A percentile compares a stretch with the other conserved stretches of the same genome.
These are phyloP conservation scores for Falcaria lacertinaria DNA, from an alignment of 2,888 invertebrate species.

Conservation along the genomic window DNA sequence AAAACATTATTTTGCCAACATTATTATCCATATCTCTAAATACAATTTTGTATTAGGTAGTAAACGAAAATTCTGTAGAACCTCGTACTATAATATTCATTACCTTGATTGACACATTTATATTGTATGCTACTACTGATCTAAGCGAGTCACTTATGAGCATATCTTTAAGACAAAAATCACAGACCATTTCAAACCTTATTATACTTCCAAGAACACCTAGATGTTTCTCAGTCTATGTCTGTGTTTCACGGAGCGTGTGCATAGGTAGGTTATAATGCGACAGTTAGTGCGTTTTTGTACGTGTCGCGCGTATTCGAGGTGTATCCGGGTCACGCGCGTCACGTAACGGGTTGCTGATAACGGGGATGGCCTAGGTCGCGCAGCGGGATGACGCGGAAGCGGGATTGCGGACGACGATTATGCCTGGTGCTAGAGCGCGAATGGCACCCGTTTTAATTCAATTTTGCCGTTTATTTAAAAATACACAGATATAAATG, in stretches of 20 bases:
- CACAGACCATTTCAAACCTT: too few species aligned
- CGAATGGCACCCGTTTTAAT: background rate
- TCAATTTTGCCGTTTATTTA: background rate
- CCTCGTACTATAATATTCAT: too few species aligned
- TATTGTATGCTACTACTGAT: too few species aligned
- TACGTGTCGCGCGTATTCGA: slow-evolving; percentile 36
- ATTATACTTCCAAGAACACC: too few species aligned
- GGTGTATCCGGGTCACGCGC: slow-evolving; percentile 72
- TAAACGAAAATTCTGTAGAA: too few species aligned
- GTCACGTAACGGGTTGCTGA: slow-evolving; percentile 72
- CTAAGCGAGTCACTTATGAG: too few species aligned
- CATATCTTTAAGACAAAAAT: too few species aligned
- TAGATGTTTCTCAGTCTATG: too few species aligned
- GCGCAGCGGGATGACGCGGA: slow-evolving; percentile 77
- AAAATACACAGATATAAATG: too few species aligned
- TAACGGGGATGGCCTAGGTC: slow-evolving; percentile 73
- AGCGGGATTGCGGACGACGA: slow-evolving; percentile 61
- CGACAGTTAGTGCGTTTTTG: slow-evolving; percentile 47
- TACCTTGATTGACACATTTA: too few species aligned
- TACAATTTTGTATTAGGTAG: background rate
- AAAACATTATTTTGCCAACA: background rate
- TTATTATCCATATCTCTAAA: background rate
- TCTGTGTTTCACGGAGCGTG: too few species aligned
- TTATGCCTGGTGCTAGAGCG: slow-evolving; percentile 31
- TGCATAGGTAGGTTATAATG: slow-evolving; percentile 18